These are phyloP conservation scores for Drosophila guanche DNA, from an alignment of 1,140 invertebrate species.

Conservation along the genomic window DNA sequence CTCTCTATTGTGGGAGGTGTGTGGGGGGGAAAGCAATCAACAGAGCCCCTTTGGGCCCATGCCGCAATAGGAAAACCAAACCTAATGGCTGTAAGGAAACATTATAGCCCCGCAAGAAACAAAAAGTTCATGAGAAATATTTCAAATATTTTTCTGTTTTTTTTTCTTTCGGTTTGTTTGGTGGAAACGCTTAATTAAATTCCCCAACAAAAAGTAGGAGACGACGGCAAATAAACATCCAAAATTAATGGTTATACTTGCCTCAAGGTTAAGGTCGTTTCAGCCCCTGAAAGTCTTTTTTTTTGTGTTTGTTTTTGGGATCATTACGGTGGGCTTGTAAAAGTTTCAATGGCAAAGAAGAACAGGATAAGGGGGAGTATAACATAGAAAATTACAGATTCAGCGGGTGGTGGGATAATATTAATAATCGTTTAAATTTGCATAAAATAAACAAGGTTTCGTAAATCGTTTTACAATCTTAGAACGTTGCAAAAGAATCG, in stretches of 20 bases:
- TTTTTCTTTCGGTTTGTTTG: not conserved
- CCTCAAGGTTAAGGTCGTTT: conserved; percentile 51
- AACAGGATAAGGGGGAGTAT: no score
- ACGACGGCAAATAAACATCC: conserved; percentile 38
- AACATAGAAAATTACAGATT: not conserved
- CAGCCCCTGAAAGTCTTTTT: not conserved
- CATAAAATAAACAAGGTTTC: no score
- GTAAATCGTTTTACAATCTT: no score
- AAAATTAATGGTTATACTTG: conserved; percentile 42
- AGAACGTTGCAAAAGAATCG: not conserved
- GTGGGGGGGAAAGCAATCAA: conserved; percentile 7
- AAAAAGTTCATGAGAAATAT: conserved; percentile 34
- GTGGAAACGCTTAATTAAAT: conserved; percentile 48
- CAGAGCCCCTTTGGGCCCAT: conserved; percentile 1
- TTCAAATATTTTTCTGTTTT: conserved; percentile 29
- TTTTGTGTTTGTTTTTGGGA: conserved; percentile 9
- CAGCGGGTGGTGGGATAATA: no score
- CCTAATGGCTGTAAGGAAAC: conserved; percentile 51
- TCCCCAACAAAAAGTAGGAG: conserved; percentile 6
- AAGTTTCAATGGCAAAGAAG: no score
- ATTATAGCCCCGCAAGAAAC: conserved; percentile 22
- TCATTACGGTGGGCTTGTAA: no score
- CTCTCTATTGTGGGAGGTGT: conserved; percentile 3
- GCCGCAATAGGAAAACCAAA: conserved; percentile 26
- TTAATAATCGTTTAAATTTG: no score